Base-by-base conservation (phyloP, 2,797 vertebrate genomes). In the Merluccius polli region DNA sequence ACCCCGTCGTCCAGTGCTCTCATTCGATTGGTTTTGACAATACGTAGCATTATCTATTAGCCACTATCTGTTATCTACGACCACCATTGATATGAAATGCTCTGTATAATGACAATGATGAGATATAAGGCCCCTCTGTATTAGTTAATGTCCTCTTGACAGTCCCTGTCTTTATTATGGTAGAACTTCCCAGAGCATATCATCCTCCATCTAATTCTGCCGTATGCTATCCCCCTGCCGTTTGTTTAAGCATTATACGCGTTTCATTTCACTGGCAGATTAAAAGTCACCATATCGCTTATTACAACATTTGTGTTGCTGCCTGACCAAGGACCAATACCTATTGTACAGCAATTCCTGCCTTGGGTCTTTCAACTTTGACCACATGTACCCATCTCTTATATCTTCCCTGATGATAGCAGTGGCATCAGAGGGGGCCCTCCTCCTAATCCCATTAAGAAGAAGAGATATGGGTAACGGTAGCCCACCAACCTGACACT, bases 401-500 rank as follows among this genome's bases (percentile, higher is more conserved):
- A 29, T n/a, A n/a, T n/a, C n/a, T 67, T 29, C 79, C 75, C 82
- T 78, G 73, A 52, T 16, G 27, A 30, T 13, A 6, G 73, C 16
- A 31, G 79, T 52, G 29, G 24, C 27, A 21, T 8, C 8, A 8
- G 33, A 21, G 44, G 18, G 44, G 5, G 44, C 3, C 16, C 16
- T 48, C 44, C 44, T 48, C 44, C 16, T 21, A 48, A 48, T 48
- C 44, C 44, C 44, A 48, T 48, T 48, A 21, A 48, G 15, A 48
- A 48, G 44, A 71, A 76, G 68, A 70, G 72, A 73, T 36, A 73
- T 76, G 77, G 76, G 78, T 83, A 77, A 84, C 74, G 72, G 71
- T 78, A 71, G 32, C 63, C 35, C 74, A 21, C 71, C 24, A 72
- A 70, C 78, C 75, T 52, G 65, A 78, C 73, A 29, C 44, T 80